phyloP scores from a whole-genome alignment of 35 echinoderm and acorn worm genomes.

The Holothuria glaberrima region DNA sequence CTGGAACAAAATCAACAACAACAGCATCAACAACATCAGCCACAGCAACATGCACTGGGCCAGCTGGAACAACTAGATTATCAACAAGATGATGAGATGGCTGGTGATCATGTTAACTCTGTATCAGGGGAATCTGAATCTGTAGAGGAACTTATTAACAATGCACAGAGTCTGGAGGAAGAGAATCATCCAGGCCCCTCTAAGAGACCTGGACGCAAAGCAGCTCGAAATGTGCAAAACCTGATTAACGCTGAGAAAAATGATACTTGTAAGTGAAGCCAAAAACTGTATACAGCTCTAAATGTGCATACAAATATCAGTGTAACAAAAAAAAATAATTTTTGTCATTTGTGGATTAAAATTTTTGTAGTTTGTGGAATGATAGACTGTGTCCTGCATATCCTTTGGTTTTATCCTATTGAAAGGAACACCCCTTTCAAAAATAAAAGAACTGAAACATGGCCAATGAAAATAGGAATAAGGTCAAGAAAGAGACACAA shows the following conservation, averaged over 20 bases:
- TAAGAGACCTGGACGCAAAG: slow-evolving; percentile 21
- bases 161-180: not conserved
- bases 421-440: no score
- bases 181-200: not conserved
- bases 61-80: not conserved
- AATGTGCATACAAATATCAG: no score
- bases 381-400: no score
- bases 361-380: no score
- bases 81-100: not conserved
- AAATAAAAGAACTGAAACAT: no score
- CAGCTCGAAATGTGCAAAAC: slow-evolving; percentile 46
- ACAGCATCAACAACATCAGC: not conserved
- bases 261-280: slow-evolving; percentile 11
- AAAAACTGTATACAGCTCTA: no score
- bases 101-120: not conserved
- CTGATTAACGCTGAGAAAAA: slow-evolving; percentile 11
- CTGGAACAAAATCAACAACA: not conserved
- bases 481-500: no score
- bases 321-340: no score
- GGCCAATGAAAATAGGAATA: no score
- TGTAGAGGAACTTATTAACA: not conserved
- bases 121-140: slow-evolving; percentile 1
- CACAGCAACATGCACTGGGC: not conserved
- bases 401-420: no score
- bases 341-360: no score